Base-by-base conservation (phyloP, 2,888 invertebrate genomes). In the Brachylomia viminalis region DNA sequence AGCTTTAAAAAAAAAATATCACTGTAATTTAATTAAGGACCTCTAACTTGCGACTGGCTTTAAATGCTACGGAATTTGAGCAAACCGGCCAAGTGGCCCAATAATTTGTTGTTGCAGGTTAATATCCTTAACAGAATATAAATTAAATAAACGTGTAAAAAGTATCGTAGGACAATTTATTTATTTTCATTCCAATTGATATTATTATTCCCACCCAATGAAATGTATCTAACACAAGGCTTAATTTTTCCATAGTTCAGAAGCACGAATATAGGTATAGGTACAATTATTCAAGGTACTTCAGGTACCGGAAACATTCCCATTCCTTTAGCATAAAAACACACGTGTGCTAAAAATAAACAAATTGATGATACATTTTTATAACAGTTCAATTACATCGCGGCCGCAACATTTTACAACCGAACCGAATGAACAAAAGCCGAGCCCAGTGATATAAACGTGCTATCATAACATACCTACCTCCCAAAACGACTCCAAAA, bases 401-500 rank as follows among this genome's bases (percentile, higher is more conserved):
- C 77, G 47, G 67, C 80, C 79, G 76, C 85, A 72, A 77, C 76
- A 82, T 88, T 89, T 87, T 88, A 87, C 86, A 88, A 82, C 87
- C 81, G 70, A 85, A 79, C 80, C 89, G 88, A 89, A 88, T 88
- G 88, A 87, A 88, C 84, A 81, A 86, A 86, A 85, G 82, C 73
- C 83, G 82, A 71, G 85, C 87, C 84, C 87, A 87, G 84, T 81
- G 85, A 89, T 84, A 87, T 89, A 90, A 89, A 89, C 87, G 84
- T 79, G 76, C 86, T 86, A 88, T 88, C 84, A 86, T 82, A 87
- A 83, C 80, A 80, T 89, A 90, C 90, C 89, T 89, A 90, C 90
- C 89, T 88, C 90, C 89, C 89, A 91, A 91, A 89, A 86, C 85
- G 91, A 87, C 77, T 70, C 80, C 84, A 83, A 80, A 84, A 79